A percentile compares a stretch with the other conserved stretches of the same genome.
phyloP scores from a whole-genome alignment of 2,888 invertebrate genomes.

The Eugnorisma glareosa region DNA sequence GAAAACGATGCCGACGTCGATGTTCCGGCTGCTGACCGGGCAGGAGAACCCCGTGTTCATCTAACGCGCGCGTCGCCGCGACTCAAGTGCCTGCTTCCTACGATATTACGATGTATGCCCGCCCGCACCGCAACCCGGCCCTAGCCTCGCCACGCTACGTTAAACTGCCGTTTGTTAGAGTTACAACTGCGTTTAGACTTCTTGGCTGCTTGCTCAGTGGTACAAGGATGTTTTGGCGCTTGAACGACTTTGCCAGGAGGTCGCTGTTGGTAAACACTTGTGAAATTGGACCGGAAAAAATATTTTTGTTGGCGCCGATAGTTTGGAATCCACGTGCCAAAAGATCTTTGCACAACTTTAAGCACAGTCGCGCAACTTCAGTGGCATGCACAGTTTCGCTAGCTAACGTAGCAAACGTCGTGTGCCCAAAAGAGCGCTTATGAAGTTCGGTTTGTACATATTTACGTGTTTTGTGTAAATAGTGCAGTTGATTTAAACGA shows the following conservation, averaged over 20 bases:
- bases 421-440: slow-evolving; percentile 2
- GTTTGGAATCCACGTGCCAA: not conserved
- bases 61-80: slow-evolving; percentile 89
- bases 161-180: slow-evolving; percentile 14
- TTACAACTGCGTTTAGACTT: slow-evolving; percentile 11
- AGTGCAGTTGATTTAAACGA: slow-evolving; percentile 27
- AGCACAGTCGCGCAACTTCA: not conserved
- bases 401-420: not conserved
- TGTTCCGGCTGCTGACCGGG: slow-evolving; percentile 99
- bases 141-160: slow-evolving; percentile 53
- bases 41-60: slow-evolving; percentile 99
- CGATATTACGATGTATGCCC: slow-evolving; percentile 64
- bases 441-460: slow-evolving; percentile 40
- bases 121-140: slow-evolving; percentile 55
- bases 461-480: slow-evolving; percentile 46
- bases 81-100: slow-evolving; percentile 91
- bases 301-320: not conserved
- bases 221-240: not conserved
- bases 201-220: slow-evolving; percentile 6
- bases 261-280: not conserved
- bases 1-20: slow-evolving; percentile 99
- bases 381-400: not conserved
- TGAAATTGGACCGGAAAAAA: not conserved
- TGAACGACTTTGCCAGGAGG: not conserved
- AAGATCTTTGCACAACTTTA: slow-evolving; percentile 9